phyloP scores from a whole-genome alignment of 2,797 vertebrate species.

The Diceros bicornis region DNA sequence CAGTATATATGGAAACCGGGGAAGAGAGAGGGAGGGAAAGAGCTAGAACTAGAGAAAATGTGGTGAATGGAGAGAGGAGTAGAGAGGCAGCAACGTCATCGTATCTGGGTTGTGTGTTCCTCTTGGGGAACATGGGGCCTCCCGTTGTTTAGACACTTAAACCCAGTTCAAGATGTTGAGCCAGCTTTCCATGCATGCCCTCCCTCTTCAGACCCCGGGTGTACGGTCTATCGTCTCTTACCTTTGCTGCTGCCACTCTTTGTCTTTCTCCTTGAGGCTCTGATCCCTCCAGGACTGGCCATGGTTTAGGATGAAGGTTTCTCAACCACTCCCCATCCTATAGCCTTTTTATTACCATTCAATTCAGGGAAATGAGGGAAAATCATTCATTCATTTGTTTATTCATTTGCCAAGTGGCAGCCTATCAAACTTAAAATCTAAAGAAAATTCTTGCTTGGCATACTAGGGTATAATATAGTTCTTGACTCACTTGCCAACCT shows the following conservation, averaged over 20 bases:
- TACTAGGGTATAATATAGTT: neutral
- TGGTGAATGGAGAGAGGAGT: rapidly evolving
- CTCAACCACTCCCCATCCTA: neutral
- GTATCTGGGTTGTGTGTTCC: neutral
- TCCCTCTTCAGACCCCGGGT: rapidly evolving
- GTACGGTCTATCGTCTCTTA: neutral
- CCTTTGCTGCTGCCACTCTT: rapidly evolving
- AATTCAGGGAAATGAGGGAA: neutral
- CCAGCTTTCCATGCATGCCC: neutral
- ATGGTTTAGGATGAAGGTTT: neutral
- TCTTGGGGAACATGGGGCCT: neutral
- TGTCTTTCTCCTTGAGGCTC: neutral
- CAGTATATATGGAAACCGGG: neutral
- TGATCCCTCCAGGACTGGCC: neutral
- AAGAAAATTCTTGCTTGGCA: neutral
- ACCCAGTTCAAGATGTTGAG: neutral
- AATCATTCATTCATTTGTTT: neutral
- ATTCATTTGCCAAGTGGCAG: neutral
- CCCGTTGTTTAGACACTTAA: neutral
- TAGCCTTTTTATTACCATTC: neutral
- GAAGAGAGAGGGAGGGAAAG: neutral
- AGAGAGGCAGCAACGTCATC: rapidly evolving
- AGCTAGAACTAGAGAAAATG: neutral
- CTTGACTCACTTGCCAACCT: neutral
- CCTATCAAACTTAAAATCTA: neutral